A percentile compares a stretch with the other conserved stretches of the same genome.
Conservation (phyloP, 2,797 vertebrate species). For the Gallinago stenura region DNA sequence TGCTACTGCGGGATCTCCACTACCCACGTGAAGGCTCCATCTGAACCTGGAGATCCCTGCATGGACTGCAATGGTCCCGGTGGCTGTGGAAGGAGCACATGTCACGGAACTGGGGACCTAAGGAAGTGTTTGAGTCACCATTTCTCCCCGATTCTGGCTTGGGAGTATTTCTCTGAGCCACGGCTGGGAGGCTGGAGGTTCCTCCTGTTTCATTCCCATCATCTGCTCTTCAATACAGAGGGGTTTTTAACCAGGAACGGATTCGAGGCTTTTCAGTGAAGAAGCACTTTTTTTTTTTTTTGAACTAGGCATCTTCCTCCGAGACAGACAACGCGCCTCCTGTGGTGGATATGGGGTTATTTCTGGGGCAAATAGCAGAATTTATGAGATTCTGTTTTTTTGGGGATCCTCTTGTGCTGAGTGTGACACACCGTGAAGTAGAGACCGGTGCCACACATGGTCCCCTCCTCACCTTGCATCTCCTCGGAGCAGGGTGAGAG, state of each 20-base stretch:
- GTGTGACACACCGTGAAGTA: neutral
- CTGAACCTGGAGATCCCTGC: too few relatives aligned
- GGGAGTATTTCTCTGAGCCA: neutral
- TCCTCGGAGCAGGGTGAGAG: rapidly evolving
- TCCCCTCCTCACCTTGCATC: neutral
- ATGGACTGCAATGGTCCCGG: too few relatives aligned
- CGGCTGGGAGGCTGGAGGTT: neutral
- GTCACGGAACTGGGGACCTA: neutral
- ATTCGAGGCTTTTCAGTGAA: neutral
- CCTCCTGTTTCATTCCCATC: neutral
- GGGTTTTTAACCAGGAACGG: neutral
- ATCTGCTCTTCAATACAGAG: neutral
- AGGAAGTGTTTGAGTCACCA: neutral
- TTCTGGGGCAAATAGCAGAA: neutral
- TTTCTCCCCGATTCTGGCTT: neutral
- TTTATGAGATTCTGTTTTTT: neutral
- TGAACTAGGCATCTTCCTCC: neutral
- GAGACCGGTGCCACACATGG: rapidly evolving
- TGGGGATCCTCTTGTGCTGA: neutral
- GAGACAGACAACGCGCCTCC: neutral
- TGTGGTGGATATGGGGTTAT: neutral
- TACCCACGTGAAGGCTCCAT: neutral
- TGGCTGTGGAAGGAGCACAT: neutral
- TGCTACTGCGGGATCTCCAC: neutral
- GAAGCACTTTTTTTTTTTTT: neutral